These are phyloP conservation scores for Sitobion miscanthi DNA, from an alignment of 1,140 invertebrate species.

Conservation along the genomic window DNA sequence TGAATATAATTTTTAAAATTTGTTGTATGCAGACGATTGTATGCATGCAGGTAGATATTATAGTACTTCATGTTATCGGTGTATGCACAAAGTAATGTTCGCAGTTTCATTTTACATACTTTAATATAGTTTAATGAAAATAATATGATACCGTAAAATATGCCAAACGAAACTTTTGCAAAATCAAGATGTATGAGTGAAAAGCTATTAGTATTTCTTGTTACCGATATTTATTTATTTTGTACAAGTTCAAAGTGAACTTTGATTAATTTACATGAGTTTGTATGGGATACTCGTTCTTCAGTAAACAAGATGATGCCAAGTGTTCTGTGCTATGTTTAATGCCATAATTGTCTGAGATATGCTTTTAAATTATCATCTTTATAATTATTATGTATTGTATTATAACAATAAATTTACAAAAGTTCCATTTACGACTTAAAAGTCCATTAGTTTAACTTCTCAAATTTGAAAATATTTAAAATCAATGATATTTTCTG, in stretches of 20 bases:
- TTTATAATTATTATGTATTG: background rate
- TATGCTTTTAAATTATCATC: background rate
- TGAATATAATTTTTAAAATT: background rate
- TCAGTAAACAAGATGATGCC: background rate
- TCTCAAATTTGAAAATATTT: background rate
- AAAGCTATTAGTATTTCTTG: background rate
- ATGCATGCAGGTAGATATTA: background rate
- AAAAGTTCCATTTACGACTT: background rate
- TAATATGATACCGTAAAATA: background rate
- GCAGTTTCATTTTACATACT: background rate
- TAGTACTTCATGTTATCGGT: background rate
- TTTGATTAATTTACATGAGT: background rate
- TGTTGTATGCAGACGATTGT: background rate
- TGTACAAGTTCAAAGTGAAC: background rate
- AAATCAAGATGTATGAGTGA: background rate
- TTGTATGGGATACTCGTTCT: background rate
- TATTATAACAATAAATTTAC: background rate
- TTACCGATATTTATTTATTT: slow-evolving; percentile 19
- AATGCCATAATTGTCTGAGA: background rate
- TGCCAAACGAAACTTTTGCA: background rate
- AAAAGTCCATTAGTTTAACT: background rate
- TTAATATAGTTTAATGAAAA: slow-evolving; percentile 7
- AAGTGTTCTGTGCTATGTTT: background rate
- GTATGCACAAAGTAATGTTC: background rate
- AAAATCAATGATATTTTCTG: background rate